A percentile compares a stretch with the other conserved stretches of the same genome.
These are phyloP conservation scores for Chinchilla lanigera DNA, from an alignment of 2,113 vertebrate genomes.

Conservation along the genomic window DNA sequence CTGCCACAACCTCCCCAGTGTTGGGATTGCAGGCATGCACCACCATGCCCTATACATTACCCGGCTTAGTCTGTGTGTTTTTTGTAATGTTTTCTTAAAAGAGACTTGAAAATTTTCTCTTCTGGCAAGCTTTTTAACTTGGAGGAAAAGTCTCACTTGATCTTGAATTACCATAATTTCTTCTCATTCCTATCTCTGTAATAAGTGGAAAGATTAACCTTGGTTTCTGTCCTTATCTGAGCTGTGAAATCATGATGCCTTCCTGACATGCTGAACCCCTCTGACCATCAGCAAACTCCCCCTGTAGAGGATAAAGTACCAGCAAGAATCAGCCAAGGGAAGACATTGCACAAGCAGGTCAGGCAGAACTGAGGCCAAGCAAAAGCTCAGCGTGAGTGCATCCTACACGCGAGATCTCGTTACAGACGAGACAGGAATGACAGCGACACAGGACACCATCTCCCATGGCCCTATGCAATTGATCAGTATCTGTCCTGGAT, in stretches of 20 bases:
- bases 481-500: background rate
- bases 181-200: background rate
- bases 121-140: background rate
- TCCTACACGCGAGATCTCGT: background rate
- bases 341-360: background rate
- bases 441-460: fast-evolving
- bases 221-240: background rate
- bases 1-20: too few species aligned
- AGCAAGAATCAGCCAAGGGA: background rate
- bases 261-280: background rate
- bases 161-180: background rate
- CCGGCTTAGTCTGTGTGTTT: background rate
- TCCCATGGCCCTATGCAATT: fast-evolving
- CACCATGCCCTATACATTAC: too few species aligned
- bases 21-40: too few species aligned
- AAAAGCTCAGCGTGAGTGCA: background rate
- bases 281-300: background rate
- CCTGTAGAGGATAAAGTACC: background rate
- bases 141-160: background rate
- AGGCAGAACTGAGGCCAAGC: background rate
- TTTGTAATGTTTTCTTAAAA: background rate
- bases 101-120: background rate
- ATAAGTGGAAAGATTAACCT: background rate
- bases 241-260: background rate
- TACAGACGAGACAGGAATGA: background rate